Evolutionary conservation across 2,888 invertebrate genomes (phyloP).

Genomic region (Dynastes maya): DNA sequence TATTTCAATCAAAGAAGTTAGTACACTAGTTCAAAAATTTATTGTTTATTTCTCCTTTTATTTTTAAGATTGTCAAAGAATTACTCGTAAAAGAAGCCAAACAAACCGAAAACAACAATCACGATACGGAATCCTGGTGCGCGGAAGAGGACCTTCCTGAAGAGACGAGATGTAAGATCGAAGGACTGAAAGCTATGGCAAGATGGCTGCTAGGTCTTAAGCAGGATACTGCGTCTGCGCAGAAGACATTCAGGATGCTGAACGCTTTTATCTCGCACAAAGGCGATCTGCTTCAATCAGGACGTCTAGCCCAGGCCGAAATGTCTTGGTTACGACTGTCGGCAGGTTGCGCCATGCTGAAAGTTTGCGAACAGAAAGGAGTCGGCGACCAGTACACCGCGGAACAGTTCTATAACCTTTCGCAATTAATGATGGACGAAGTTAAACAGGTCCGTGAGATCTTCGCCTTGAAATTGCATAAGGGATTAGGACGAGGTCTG

Average conservation of each 20-base stretch:
- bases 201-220: slow-evolving; percentile 95
- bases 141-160: slow-evolving; percentile 89
- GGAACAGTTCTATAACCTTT: slow-evolving; percentile 95
- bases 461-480: slow-evolving; percentile 93
- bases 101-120: slow-evolving; percentile 68
- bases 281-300: slow-evolving; percentile 78
- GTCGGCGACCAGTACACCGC: slow-evolving; percentile 96
- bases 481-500: slow-evolving; percentile 88
- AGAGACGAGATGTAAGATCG: slow-evolving; percentile 93
- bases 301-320: slow-evolving; percentile 85
- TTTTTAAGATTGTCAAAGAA: slow-evolving; percentile 89
- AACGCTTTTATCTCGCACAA: slow-evolving; percentile 95
- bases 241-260: slow-evolving; percentile 95
- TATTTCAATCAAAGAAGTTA: too few species aligned
- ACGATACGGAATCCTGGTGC: slow-evolving; percentile 83
- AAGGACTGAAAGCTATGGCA: slow-evolving; percentile 96
- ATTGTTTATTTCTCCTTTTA: slow-evolving; percentile 15
- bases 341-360: slow-evolving; percentile 96
- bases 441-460: slow-evolving; percentile 89
- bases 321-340: slow-evolving; percentile 94
- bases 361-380: slow-evolving; percentile 96
- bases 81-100: slow-evolving; percentile 87
- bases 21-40: too few species aligned
- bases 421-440: slow-evolving; percentile 90
- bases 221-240: slow-evolving; percentile 88